phyloP scores from a whole-genome alignment of 2,888 invertebrate species.

The Nudaria mundana region DNA sequence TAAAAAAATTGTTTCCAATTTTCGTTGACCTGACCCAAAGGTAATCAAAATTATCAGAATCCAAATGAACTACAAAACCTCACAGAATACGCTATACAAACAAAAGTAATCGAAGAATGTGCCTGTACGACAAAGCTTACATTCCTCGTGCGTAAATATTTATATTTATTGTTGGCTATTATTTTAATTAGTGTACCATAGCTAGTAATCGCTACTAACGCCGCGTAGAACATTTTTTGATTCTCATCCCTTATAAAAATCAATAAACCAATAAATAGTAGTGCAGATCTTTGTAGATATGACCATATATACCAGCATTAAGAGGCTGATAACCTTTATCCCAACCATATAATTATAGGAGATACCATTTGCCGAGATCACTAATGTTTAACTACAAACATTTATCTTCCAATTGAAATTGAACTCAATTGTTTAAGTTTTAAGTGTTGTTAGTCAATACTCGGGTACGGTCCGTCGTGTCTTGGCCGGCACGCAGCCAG shows the following conservation, averaged over 20 bases:
- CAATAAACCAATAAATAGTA: conserved; percentile 40
- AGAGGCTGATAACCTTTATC: conserved; percentile 76
- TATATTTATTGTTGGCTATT: not conserved
- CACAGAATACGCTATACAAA: no score
- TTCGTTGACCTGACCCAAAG: no score
- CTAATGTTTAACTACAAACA: conserved; percentile 45
- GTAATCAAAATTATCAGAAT: no score
- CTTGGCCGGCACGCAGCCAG: conserved; percentile 63
- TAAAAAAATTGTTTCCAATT: no score
- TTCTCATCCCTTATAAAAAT: conserved; percentile 18
- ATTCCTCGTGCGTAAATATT: not conserved
- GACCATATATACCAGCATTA: conserved; percentile 57
- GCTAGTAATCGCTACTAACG: not conserved
- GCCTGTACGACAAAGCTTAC: not conserved
- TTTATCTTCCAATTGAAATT: conserved; percentile 29
- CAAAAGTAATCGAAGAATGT: no score
- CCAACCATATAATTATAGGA: conserved; percentile 75
- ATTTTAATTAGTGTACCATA: not conserved
- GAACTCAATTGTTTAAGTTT: conserved; percentile 30
- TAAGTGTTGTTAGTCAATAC: conserved; percentile 37
- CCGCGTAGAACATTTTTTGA: not conserved
- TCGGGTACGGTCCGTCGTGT: conserved; percentile 43
- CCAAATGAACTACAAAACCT: no score
- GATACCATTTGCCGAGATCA: conserved; percentile 69
- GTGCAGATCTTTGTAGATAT: conserved; percentile 58